Evolutionary conservation across 2,113 vertebrate genomes (phyloP).

Genomic region (Cygnus buccinator): DNA sequence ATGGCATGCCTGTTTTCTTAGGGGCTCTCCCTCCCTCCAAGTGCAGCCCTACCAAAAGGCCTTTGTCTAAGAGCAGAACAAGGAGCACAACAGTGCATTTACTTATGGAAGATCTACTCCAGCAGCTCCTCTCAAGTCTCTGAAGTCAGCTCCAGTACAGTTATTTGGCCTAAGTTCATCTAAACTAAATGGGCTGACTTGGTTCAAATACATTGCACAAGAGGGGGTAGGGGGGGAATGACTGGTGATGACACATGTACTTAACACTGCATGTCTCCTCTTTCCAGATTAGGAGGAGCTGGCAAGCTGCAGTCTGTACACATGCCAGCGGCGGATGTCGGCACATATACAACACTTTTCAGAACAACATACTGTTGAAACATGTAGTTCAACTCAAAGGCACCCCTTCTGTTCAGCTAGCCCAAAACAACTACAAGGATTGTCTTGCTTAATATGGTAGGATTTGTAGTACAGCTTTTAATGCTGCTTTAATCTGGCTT

Average conservation of each 20-base stretch:
- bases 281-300: conserved; percentile 46
- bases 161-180: conserved; percentile 54
- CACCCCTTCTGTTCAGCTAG: conserved; percentile 39
- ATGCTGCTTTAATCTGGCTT: conserved; percentile 27
- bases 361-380: conserved; percentile 65
- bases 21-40: neutral
- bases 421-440: neutral
- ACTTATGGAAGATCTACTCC: conserved; percentile 13
- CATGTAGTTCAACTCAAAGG: conserved; percentile 55
- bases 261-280: conserved; percentile 54
- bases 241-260: conserved; percentile 66
- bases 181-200: conserved; percentile 30
- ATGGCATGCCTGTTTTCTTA: neutral
- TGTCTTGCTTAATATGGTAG: conserved; percentile 20
- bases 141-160: conserved; percentile 49
- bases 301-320: neutral
- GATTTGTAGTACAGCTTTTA: conserved; percentile 30
- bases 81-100: neutral
- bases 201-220: conserved; percentile 50
- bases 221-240: neutral
- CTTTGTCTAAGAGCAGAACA: neutral
- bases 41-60: neutral
- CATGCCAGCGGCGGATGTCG: conserved; percentile 72
- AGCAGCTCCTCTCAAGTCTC: conserved; percentile 32
- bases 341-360: conserved; percentile 68